phyloP scores from a whole-genome alignment of 2,113 vertebrate genomes.

The Tapirus terrestris region DNA sequence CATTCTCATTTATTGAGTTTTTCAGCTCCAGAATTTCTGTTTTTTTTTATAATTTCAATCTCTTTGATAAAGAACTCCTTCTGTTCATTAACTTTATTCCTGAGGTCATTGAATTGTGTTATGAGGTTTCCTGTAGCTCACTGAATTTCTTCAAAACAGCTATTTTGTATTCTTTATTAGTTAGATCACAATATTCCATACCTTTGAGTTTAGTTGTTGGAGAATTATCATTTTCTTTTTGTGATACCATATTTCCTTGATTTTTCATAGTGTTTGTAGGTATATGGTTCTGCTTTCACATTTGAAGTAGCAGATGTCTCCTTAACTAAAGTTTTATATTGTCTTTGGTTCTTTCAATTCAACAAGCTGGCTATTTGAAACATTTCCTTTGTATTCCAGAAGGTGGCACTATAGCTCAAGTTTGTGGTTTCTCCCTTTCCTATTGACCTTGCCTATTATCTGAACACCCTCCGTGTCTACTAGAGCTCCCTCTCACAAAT shows the following conservation, averaged over 20 bases:
- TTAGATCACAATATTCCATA: background rate
- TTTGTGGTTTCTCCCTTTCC: background rate
- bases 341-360: background rate
- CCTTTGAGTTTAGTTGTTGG: background rate
- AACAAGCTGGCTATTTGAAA: background rate
- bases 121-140: background rate
- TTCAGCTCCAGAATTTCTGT: background rate
- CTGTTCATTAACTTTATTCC: background rate
- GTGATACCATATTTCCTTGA: background rate
- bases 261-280: background rate
- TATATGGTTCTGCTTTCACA: background rate
- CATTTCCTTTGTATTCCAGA: background rate
- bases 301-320: background rate
- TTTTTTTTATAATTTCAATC: background rate
- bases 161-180: background rate
- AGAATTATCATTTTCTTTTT: background rate
- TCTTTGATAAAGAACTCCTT: background rate
- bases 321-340: background rate
- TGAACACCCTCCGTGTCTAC: background rate
- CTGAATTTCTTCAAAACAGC: background rate
- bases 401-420: background rate
- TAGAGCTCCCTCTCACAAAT: background rate
- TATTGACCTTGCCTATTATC: background rate
- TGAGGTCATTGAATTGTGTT: background rate
- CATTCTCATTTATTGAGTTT: background rate